Evolutionary conservation across 2,888 invertebrate species (phyloP).

Genomic region (Cyclophora albipunctata): DNA sequence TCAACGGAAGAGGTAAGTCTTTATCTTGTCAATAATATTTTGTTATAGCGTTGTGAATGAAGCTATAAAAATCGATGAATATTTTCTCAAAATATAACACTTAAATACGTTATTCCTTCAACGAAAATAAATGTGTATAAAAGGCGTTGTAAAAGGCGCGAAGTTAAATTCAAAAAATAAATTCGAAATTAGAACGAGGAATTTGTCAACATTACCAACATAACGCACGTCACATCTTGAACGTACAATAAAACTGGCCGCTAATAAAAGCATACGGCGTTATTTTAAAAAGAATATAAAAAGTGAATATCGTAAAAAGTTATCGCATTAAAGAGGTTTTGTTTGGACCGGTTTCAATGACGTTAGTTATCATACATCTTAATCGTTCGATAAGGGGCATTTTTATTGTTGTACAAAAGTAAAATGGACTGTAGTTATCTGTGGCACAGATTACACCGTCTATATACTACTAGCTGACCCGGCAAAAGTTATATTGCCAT

Average conservation of each 20-base stretch:
- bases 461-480: too few species aligned
- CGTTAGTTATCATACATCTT: constrained; percentile 40
- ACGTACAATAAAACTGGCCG: constrained; percentile 29
- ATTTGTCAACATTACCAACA: constrained; percentile 7
- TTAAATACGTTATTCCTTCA: too few species aligned
- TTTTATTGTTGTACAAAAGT: constrained; percentile 35
- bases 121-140: too few species aligned
- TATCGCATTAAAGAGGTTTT: constrained; percentile 11
- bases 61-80: too few species aligned
- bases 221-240: constrained; percentile 2
- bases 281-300: constrained; percentile 11
- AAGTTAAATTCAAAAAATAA: constrained; percentile 5
- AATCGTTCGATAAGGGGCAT: constrained; percentile 33
- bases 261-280: constrained; percentile 26
- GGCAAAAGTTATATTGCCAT: too few species aligned
- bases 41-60: too few species aligned
- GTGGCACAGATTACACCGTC: constrained; percentile 10
- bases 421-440: constrained; percentile 33
- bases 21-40: too few species aligned
- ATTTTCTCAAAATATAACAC: too few species aligned
- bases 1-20: too few species aligned
- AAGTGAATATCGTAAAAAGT: constrained; percentile 17
- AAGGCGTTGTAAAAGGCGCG: constrained; percentile 1
- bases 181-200: constrained; percentile 7
- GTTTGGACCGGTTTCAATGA: constrained; percentile 13